Conservation (phyloP, 2,888 invertebrate genomes). For the Syritta pipiens region DNA sequence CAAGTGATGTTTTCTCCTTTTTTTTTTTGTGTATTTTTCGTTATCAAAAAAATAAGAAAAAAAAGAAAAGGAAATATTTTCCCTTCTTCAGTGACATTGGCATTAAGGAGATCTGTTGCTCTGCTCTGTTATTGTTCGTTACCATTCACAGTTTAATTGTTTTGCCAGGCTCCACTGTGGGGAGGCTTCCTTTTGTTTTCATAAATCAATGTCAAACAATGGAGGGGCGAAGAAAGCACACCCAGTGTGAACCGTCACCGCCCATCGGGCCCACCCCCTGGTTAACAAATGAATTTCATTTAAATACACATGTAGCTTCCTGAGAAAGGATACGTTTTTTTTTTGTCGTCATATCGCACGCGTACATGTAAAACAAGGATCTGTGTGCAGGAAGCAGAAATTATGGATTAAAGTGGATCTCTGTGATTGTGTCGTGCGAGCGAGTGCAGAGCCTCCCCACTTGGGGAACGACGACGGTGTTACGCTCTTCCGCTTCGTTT, state of each 20-base stretch:
- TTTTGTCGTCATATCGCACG: not conserved
- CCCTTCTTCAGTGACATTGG: slow-evolving; percentile 38
- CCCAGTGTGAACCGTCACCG: slow-evolving; percentile 23
- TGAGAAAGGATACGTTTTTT: slow-evolving; percentile 27
- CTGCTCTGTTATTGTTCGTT: slow-evolving; percentile 34
- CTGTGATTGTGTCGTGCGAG: slow-evolving; percentile 28
- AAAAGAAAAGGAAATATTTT: slow-evolving; percentile 11
- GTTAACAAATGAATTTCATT: slow-evolving; percentile 56
- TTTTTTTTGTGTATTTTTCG: slow-evolving; percentile 4
- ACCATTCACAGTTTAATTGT: slow-evolving; percentile 57
- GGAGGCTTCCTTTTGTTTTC: slow-evolving; percentile 16
- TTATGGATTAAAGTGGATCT: slow-evolving; percentile 56
- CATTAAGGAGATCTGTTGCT: slow-evolving; percentile 43
- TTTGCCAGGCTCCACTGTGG: slow-evolving; percentile 17
- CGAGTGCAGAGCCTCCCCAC: not conserved
- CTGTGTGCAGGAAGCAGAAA: slow-evolving; percentile 23
- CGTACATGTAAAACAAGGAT: slow-evolving; percentile 24
- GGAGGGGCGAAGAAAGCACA: not conserved
- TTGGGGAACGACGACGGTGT: too few species aligned
- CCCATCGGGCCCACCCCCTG: too few species aligned
- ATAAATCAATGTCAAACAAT: slow-evolving; percentile 62
- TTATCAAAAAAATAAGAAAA: slow-evolving; percentile 4
- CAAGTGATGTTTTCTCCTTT: not conserved
- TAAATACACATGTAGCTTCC: slow-evolving; percentile 28
- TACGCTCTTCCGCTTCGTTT: too few species aligned